Percentiles rank a stretch among this genome's conserved stretches.
phyloP scores from a whole-genome alignment of 1,140 invertebrate species.

The Penaeus japonicus region DNA sequence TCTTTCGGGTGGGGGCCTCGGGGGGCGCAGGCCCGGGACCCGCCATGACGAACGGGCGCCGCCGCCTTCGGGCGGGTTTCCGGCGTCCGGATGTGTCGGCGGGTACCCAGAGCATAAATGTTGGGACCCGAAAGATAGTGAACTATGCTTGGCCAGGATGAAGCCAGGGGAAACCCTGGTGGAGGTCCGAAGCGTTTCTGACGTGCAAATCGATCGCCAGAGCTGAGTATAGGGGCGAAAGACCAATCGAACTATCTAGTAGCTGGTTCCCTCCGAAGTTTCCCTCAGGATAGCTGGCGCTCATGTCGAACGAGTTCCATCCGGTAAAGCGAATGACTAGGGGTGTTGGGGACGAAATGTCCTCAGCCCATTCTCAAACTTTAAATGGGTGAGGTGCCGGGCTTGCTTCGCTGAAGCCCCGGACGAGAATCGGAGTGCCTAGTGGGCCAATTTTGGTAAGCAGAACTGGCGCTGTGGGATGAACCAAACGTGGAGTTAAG shows the following conservation, averaged over 20 bases:
- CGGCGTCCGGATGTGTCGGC: conserved; percentile 59
- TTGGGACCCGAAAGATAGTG: conserved; percentile 90
- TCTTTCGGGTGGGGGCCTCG: too few relatives aligned
- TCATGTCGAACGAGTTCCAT: conserved; percentile 72
- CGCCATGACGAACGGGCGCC: conserved; percentile 59
- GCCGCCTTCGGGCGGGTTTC: too few relatives aligned
- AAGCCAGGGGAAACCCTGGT: conserved; percentile 89
- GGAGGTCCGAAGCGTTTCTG: too few relatives aligned
- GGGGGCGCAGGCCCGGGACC: conserved; percentile 33
- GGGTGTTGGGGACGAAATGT: conserved; percentile 65
- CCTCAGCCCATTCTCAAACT: neutral
- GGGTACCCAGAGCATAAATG: conserved; percentile 77
- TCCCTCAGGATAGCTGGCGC: conserved; percentile 70
- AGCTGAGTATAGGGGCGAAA: neutral
- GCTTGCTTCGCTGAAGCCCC: conserved; percentile 21
- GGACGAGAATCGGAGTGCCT: conserved; percentile 33
- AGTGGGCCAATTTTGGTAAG: conserved; percentile 73
- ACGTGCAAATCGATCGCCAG: too few relatives aligned
- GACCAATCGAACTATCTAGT: neutral
- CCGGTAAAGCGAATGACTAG: conserved; percentile 82
- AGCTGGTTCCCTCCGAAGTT: neutral
- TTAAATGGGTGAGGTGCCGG: neutral
- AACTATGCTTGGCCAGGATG: conserved; percentile 87
- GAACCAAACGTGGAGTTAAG: conserved; percentile 60
- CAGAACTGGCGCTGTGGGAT: conserved; percentile 71